Percentiles rank a stretch among this genome's conserved stretches.
Conservation (phyloP, 2,113 vertebrate genomes). For the Chlorocebus sabaeus region DNA sequence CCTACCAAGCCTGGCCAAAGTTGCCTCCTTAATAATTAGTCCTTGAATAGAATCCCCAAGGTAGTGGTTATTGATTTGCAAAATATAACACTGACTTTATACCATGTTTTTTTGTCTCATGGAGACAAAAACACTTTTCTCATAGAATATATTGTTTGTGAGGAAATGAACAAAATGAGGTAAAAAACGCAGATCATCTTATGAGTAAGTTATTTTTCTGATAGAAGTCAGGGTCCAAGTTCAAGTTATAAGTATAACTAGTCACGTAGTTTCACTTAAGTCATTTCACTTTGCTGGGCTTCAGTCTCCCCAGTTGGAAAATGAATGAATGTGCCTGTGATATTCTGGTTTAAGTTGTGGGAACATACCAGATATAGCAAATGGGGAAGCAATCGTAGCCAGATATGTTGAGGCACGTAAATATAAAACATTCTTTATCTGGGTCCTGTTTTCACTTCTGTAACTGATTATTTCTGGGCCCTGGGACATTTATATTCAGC, state of each 20-base stretch:
- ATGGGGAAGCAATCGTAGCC: background rate
- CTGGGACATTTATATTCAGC: background rate
- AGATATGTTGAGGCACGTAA: background rate
- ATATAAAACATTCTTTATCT: background rate
- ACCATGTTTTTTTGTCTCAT: background rate
- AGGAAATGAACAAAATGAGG: background rate
- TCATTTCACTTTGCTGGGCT: background rate
- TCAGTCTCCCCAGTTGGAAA: constrained; percentile 11
- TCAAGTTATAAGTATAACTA: background rate
- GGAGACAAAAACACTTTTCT: constrained; percentile 12
- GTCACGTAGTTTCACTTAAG: background rate
- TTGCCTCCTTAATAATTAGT: background rate
- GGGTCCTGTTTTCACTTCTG: background rate
- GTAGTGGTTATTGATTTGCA: background rate
- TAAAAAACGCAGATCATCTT: background rate
- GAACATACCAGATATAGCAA: background rate
- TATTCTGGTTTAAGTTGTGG: background rate
- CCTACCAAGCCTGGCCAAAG: background rate
- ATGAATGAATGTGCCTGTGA: background rate
- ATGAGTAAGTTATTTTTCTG: background rate
- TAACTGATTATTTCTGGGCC: background rate
- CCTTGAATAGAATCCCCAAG: background rate
- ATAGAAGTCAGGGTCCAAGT: background rate
- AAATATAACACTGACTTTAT: background rate
- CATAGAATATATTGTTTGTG: background rate